Conservation (phyloP, 1,140 invertebrate species). For the Choristoneura fumiferana region DNA sequence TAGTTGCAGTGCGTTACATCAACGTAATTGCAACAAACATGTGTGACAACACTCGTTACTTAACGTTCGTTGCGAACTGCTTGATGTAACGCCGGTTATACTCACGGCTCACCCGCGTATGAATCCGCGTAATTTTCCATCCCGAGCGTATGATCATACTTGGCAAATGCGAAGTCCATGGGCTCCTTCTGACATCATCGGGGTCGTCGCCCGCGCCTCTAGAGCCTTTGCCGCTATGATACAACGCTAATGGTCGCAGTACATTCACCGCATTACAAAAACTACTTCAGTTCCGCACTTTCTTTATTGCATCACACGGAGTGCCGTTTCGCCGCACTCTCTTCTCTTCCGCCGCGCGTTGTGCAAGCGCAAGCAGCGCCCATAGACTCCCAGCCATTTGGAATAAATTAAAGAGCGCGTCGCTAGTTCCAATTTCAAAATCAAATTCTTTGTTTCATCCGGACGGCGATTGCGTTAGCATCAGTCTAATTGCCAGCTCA, state of each 20-base stretch:
- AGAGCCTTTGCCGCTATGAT: constrained; percentile 60
- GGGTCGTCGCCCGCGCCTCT: constrained; percentile 66
- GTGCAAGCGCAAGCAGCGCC: constrained; percentile 46
- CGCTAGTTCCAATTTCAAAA: constrained; percentile 48
- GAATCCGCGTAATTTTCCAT: constrained; percentile 43
- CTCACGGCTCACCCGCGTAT: constrained; percentile 2
- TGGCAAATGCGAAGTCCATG: constrained; percentile 53
- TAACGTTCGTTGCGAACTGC: constrained; percentile 48
- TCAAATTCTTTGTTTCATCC: constrained; percentile 35
- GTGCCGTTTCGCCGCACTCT: constrained; percentile 68
- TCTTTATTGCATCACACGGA: constrained; percentile 73
- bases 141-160: constrained; percentile 45
- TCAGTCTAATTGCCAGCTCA: constrained; percentile 24
- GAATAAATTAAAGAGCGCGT: constrained; percentile 41
- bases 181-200: constrained; percentile 47
- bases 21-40: constrained; percentile 56
- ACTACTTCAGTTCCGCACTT: constrained; percentile 74
- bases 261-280: constrained; percentile 75
- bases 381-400: constrained; percentile 28
- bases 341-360: constrained; percentile 57
- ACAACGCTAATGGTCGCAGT: constrained; percentile 68
- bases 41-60: constrained; percentile 68
- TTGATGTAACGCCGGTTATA: constrained; percentile 54
- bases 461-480: constrained; percentile 4
- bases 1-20: constrained; percentile 48